phyloP scores from a whole-genome alignment of 2,888 invertebrate species.

The Tipula helvola region DNA sequence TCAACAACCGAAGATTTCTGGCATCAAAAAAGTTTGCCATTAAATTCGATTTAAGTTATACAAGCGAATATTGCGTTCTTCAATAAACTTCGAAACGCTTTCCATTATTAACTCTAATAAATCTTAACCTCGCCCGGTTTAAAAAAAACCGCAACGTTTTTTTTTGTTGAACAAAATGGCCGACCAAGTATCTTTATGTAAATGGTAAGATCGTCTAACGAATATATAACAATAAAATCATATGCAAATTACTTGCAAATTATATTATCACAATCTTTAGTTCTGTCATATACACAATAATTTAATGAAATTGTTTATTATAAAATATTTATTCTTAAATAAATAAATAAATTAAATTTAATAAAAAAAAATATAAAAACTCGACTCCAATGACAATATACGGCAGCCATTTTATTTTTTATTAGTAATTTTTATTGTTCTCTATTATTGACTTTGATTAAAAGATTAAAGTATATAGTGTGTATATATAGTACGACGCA shows the following conservation, averaged over 20 bases:
- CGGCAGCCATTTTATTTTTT: neutral
- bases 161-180: neutral
- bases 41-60: too few species aligned
- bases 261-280: neutral
- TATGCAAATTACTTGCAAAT: neutral
- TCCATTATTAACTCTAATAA: too few species aligned
- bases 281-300: neutral
- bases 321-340: neutral
- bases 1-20: too few species aligned
- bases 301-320: neutral
- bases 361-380: neutral
- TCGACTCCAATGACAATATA: neutral
- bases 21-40: too few species aligned
- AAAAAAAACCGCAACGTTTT: neutral
- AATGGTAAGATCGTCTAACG: neutral
- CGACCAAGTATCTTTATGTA: neutral
- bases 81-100: too few species aligned
- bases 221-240: neutral
- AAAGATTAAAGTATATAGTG: neutral
- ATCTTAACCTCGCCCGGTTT: too few species aligned
- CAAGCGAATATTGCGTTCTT: too few species aligned
- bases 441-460: slow-evolving; percentile 4
- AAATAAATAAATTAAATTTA: slow-evolving; percentile 4
- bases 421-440: neutral
- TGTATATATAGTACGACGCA: neutral